Conservation (phyloP, 2,888 invertebrate genomes). For the Volucella bombylans region DNA sequence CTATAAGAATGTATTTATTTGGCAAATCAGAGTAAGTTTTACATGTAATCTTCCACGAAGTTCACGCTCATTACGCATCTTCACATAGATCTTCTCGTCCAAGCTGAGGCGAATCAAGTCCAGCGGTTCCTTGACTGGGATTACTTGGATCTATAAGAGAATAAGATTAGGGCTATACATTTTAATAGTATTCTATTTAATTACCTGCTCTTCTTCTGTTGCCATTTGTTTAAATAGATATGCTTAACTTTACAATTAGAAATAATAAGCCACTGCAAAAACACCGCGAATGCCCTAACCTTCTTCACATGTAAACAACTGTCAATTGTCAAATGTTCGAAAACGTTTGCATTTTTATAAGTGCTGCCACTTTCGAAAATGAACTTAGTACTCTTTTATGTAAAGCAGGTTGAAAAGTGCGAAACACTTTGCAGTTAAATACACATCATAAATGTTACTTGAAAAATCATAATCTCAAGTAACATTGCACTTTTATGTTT, state of each 20-base stretch:
- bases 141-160: conserved; percentile 88
- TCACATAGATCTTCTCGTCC: conserved; percentile 99
- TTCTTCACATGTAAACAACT: conserved; percentile 52
- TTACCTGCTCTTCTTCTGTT: conserved; percentile 81
- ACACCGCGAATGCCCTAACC: not conserved
- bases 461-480: too few species aligned
- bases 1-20: not conserved
- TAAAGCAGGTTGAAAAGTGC: too few species aligned
- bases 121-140: conserved; percentile 98
- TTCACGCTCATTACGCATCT: conserved; percentile 99
- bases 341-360: not conserved
- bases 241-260: not conserved
- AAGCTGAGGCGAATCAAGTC: conserved; percentile 98
- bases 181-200: not conserved
- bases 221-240: conserved; percentile 77
- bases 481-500: too few species aligned
- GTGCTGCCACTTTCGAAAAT: conserved; percentile 15
- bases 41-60: conserved; percentile 97
- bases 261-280: not conserved
- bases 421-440: too few species aligned
- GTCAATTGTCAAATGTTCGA: conserved; percentile 50
- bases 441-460: too few species aligned
- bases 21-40: conserved; percentile 80
- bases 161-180: not conserved
- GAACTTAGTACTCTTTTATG: not conserved